These are phyloP conservation scores for Criorhina ranunculi DNA, from an alignment of 2,888 invertebrate genomes.

Conservation along the genomic window DNA sequence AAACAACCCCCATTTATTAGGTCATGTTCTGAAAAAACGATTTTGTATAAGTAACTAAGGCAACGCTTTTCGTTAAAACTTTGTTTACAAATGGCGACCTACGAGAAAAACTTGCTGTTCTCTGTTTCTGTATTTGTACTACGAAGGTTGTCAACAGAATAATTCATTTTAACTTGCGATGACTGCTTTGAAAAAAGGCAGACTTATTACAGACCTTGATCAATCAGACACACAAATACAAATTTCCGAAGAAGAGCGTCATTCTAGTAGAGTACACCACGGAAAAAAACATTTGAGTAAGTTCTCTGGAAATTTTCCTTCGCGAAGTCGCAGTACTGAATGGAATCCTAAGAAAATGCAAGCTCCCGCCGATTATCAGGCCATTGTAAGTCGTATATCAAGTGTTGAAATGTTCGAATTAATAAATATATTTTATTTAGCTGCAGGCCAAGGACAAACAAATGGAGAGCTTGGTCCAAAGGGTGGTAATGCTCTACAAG, in stretches of 20 bases:
- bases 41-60: slow-evolving; percentile 33
- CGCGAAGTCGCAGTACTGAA: slow-evolving; percentile 82
- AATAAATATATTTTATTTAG: slow-evolving; percentile 80
- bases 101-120: neutral
- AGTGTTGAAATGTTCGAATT: neutral
- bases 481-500: slow-evolving; percentile 86
- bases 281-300: slow-evolving; percentile 79
- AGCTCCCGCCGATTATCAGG: slow-evolving; percentile 8
- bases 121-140: too few relatives aligned
- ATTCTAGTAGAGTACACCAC: slow-evolving; percentile 26
- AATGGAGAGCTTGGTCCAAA: slow-evolving; percentile 87
- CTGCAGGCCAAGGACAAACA: slow-evolving; percentile 87
- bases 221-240: slow-evolving; percentile 43
- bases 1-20: slow-evolving; percentile 35
- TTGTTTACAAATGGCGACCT: slow-evolving; percentile 74
- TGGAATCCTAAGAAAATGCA: slow-evolving; percentile 65
- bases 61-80: slow-evolving; percentile 64
- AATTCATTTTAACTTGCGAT: slow-evolving; percentile 15
- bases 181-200: slow-evolving; percentile 39
- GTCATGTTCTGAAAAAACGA: slow-evolving; percentile 14
- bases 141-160: slow-evolving; percentile 24
- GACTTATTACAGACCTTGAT: slow-evolving; percentile 57
- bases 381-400: slow-evolving; percentile 36
- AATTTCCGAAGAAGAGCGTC: slow-evolving; percentile 30
- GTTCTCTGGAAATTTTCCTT: slow-evolving; percentile 81